phyloP scores from a whole-genome alignment of 2,888 invertebrate genomes.

The Agriopis leucophaearia region DNA sequence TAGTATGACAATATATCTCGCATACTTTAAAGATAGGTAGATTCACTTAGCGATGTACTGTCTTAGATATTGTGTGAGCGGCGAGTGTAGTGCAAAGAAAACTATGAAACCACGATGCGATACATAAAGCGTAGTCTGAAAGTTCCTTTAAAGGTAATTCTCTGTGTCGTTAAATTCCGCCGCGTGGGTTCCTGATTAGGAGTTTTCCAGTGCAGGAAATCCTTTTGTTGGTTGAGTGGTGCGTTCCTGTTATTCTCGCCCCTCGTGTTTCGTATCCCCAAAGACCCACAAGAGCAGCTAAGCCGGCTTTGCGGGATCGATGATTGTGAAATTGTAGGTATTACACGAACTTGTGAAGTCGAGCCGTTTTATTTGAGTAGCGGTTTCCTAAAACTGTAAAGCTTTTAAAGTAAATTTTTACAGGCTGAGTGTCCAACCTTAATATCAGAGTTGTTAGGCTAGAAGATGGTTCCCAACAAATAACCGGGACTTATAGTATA shows the following conservation, averaged over 20 bases:
- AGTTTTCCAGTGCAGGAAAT: conserved; percentile 65
- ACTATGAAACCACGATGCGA: not conserved
- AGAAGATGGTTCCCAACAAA: too few relatives aligned
- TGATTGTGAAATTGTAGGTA: conserved; percentile 61
- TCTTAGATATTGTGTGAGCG: not conserved
- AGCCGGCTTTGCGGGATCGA: conserved; percentile 75
- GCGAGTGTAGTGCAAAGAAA: not conserved
- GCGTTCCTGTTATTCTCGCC: conserved; percentile 65
- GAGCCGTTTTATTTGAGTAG: conserved; percentile 13
- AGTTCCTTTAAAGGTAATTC: conserved; percentile 45
- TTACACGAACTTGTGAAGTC: conserved; percentile 50
- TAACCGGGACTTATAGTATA: too few relatives aligned
- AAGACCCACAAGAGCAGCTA: conserved; percentile 68
- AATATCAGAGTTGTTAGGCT: too few relatives aligned
- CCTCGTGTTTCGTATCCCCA: conserved; percentile 55
- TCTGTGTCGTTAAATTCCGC: conserved; percentile 53
- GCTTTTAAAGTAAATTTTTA: not conserved
- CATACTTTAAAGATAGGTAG: too few relatives aligned
- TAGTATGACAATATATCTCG: too few relatives aligned
- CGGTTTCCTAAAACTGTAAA: not conserved
- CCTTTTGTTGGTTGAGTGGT: conserved; percentile 68
- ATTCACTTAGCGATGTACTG: too few relatives aligned
- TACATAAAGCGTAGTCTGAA: not conserved
- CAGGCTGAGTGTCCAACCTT: too few relatives aligned
- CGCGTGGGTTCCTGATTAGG: conserved; percentile 60